Evolutionary conservation across 2,113 vertebrate species (phyloP), one percentile per base, ranked within the genome.

Genomic region (Myxocyprinus asiaticus): DNA sequence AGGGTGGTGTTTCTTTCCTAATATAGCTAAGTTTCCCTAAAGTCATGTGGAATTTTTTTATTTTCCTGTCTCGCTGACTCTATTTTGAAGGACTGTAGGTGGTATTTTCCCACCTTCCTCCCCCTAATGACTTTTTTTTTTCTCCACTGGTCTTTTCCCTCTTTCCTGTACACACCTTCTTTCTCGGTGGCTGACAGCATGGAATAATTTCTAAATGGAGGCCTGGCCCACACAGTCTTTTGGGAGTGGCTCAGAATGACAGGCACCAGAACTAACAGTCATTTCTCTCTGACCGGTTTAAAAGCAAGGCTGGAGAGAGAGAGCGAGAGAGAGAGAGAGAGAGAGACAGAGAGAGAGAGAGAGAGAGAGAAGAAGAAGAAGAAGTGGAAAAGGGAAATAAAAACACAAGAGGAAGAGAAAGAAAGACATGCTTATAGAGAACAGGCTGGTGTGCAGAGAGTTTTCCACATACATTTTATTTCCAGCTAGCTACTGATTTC

Each of bases 141-240:
- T 58, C 55, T 58, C n/a, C 55, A 7, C 55, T 58, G 58, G 85
- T 72, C 87, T 88, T 80, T 45, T 65, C 59, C 82, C 85, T 88
- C 59, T 66, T 72, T 68, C 82, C 78, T 81, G 77, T 84, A 17
- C 82, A 6, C 67, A 64, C 84, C 81, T 83, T 90, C 88, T 88
- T 88, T 90, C 91, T 91, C 88, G 88, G 87, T 84, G 82, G 78
- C 88, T 91, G 90, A 88, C 88, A 88, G 88, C 89, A 92, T 90
- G 89, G 90, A 93, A 91, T 92, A 87, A 89, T 92, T 92, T 85
- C 89, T 93, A 91, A 93, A 94, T 88, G 88, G 86, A 91, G 89
- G 88, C 53, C 51, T 44, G 50, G 61, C 82, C 82, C 55, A 82
- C 67, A 45, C 74, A 59, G 53, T 69, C 59, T 69, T 66, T 71